phyloP scores from a whole-genome alignment of 2,797 vertebrate species.

The Siniperca undulata region DNA sequence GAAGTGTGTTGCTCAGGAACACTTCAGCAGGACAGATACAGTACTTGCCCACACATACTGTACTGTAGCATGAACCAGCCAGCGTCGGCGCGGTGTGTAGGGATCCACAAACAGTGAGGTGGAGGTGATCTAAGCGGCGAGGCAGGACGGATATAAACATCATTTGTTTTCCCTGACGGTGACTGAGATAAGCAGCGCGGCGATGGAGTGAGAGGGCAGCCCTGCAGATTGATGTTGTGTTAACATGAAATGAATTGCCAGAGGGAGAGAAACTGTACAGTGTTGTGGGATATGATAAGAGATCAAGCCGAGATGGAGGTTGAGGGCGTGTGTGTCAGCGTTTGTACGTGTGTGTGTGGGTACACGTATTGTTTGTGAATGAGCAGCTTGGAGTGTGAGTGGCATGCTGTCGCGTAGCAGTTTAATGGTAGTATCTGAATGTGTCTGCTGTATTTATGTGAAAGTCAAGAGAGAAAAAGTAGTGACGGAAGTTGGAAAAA shows the following conservation, averaged over 20 bases:
- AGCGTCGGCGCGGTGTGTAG: neutral
- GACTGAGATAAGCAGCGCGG: slow-evolving; percentile 59
- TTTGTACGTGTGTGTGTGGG: slow-evolving; percentile 23
- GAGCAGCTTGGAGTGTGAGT: slow-evolving; percentile 39
- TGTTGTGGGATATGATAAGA: slow-evolving; percentile 65
- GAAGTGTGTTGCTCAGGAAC: neutral
- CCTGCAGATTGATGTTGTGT: slow-evolving; percentile 67
- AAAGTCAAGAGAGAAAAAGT: neutral
- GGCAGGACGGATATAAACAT: slow-evolving; percentile 51
- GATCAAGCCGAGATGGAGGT: slow-evolving; percentile 57
- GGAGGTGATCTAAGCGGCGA: slow-evolving; percentile 40
- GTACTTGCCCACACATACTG: slow-evolving; percentile 12
- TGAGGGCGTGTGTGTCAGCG: slow-evolving; percentile 31
- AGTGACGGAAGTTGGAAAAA: neutral
- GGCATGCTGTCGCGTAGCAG: slow-evolving; percentile 4
- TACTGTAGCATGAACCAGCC: neutral
- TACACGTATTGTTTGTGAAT: slow-evolving; percentile 58
- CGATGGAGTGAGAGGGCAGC: slow-evolving; percentile 54
- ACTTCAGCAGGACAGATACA: slow-evolving; percentile 13
- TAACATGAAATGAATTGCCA: slow-evolving; percentile 74
- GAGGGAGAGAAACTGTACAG: slow-evolving; percentile 58
- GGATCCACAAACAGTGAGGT: slow-evolving; percentile 38
- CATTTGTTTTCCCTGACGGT: slow-evolving; percentile 67
- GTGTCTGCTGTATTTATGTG: neutral
- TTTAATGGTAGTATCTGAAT: slow-evolving; percentile 12